Percentiles rank a stretch among this genome's conserved stretches.
phyloP scores from a whole-genome alignment of 2,113 vertebrate species.

The Pachypanchax playfairii region DNA sequence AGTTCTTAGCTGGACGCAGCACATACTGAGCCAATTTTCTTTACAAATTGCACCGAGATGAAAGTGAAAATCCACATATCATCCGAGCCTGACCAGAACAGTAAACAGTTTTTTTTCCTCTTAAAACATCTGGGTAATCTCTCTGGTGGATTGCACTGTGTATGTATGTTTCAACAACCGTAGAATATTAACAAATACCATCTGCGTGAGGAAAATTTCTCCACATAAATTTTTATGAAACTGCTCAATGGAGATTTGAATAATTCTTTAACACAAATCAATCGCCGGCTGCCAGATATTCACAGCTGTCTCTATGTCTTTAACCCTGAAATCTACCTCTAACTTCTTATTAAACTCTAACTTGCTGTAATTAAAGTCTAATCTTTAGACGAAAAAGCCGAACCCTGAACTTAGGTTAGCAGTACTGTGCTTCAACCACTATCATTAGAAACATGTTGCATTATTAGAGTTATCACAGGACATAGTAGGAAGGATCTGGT shows the following conservation, averaged over 20 bases:
- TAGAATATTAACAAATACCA: neutral
- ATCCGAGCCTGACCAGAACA: neutral
- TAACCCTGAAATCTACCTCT: too few relatives aligned
- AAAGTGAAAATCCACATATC: slow-evolving; percentile 30
- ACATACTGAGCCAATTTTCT: slow-evolving; percentile 24
- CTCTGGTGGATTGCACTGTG: slow-evolving; percentile 6
- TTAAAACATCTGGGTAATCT: slow-evolving; percentile 1
- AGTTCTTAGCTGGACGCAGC: slow-evolving; percentile 13
- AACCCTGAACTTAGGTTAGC: too few relatives aligned
- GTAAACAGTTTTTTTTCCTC: slow-evolving; percentile 11
- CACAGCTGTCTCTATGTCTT: neutral
- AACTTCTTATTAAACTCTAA: too few relatives aligned
- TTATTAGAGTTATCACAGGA: slow-evolving; percentile 1
- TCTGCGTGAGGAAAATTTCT: neutral
- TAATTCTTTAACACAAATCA: slow-evolving; percentile 14
- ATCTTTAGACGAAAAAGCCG: neutral
- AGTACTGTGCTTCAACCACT: slow-evolving; percentile 4
- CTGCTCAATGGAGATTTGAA: neutral
- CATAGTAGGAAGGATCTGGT: too few relatives aligned
- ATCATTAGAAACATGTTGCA: slow-evolving; percentile 13
- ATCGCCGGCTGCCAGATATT: slow-evolving; percentile 2
- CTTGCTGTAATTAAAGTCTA: slow-evolving; percentile 4
- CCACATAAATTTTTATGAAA: slow-evolving; percentile 9
- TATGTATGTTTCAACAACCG: neutral
- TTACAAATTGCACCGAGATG: slow-evolving; percentile 31